Evolutionary conservation across 2,113 vertebrate species (phyloP).

Genomic region (Seriola aureovittata): DNA sequence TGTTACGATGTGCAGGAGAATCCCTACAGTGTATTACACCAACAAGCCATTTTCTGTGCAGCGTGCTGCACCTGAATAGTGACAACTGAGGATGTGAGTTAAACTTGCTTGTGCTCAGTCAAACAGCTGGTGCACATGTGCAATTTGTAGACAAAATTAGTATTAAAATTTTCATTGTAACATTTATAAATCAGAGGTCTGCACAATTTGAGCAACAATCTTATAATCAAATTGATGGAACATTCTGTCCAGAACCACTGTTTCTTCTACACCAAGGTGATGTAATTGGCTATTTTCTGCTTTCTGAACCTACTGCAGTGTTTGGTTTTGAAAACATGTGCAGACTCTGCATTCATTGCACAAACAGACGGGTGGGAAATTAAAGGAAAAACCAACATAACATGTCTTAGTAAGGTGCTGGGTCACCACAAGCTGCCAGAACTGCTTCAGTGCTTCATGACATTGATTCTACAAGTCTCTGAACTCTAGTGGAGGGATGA

Average conservation of each 20-base stretch:
- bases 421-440: no score
- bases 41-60: neutral
- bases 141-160: neutral
- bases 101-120: neutral
- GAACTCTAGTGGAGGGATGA: no score
- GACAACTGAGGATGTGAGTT: neutral
- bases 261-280: neutral
- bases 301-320: neutral
- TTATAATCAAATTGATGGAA: constrained; percentile 1
- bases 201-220: neutral
- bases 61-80: neutral
- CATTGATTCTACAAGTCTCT: no score
- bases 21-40: neutral
- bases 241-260: neutral
- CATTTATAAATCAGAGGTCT: neutral
- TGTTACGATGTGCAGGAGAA: constrained; percentile 2
- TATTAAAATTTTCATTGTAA: constrained; percentile 6
- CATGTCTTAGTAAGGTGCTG: no score
- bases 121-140: neutral
- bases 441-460: no score
- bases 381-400: no score
- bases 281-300: neutral
- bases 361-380: no score
- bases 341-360: constrained; percentile 6
- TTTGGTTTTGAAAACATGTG: neutral